These are phyloP conservation scores for Pseudobourletiella spinata DNA, from an alignment of 1,140 invertebrate genomes.

Conservation along the genomic window DNA sequence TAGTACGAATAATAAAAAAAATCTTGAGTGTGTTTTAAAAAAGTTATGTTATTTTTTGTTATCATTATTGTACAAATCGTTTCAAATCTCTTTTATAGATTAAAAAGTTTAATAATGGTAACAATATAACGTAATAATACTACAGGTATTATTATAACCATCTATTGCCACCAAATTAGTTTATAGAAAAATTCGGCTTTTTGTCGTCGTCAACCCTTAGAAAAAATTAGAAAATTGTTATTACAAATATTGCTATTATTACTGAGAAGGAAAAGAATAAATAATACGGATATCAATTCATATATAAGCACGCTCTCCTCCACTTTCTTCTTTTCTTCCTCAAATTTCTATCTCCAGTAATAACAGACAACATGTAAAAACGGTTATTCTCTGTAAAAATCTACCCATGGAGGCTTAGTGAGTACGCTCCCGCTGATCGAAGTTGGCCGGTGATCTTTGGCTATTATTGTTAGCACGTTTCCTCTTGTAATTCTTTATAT, in stretches of 20 bases:
- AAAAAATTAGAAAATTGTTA: too few relatives aligned
- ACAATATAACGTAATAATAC: too few relatives aligned
- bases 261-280: not conserved
- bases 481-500: constrained; percentile 84
- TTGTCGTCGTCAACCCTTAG: not conserved
- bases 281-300: too few relatives aligned
- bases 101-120: not conserved
- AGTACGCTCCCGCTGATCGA: not conserved
- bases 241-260: too few relatives aligned
- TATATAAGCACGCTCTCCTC: too few relatives aligned
- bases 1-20: too few relatives aligned
- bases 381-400: too few relatives aligned
- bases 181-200: not conserved
- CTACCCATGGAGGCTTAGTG: too few relatives aligned
- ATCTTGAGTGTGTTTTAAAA: not conserved
- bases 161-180: not conserved
- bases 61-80: not conserved
- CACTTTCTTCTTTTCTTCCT: too few relatives aligned
- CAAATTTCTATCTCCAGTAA: too few relatives aligned
- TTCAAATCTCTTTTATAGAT: not conserved
- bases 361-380: too few relatives aligned
- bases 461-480: constrained; percentile 41
- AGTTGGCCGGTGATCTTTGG: not conserved
- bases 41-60: not conserved
- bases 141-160: too few relatives aligned